Evolutionary conservation across 2,113 vertebrate species (phyloP).

Genomic region (Antidorcas marsupialis): DNA sequence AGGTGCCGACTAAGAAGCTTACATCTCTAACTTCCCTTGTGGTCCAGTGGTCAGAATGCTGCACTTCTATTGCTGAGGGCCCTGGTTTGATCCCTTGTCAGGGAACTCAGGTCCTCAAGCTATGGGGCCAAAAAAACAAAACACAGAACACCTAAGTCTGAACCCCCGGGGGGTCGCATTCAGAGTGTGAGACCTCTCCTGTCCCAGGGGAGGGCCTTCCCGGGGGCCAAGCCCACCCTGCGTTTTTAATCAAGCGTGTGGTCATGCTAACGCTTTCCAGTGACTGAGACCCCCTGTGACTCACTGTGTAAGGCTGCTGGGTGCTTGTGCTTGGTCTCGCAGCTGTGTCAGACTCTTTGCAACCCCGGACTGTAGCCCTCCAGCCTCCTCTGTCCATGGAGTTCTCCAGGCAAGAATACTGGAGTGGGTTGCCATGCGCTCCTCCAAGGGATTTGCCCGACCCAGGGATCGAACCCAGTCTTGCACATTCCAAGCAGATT

Average conservation of each 20-base stretch:
- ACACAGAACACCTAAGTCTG: neutral
- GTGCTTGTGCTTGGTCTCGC: neutral
- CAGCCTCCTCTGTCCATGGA: neutral
- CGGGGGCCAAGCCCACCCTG: neutral
- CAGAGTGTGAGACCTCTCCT: neutral
- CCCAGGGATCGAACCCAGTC: neutral
- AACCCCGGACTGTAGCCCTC: neutral
- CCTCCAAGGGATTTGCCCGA: neutral
- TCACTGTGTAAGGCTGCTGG: neutral
- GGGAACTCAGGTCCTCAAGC: neutral
- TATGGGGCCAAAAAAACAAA: neutral
- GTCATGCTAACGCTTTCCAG: neutral
- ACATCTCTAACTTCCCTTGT: neutral
- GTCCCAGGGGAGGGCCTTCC: neutral
- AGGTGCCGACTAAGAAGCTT: neutral
- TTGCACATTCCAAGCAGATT: fast-evolving
- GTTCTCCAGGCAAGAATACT: neutral
- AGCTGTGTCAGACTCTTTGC: neutral
- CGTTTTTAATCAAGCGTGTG: neutral
- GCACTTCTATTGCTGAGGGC: neutral
- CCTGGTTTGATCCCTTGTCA: neutral
- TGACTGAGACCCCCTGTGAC: neutral
- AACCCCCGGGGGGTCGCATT: neutral
- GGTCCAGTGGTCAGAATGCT: neutral
- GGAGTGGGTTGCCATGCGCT: neutral